Evolutionary conservation across 2,797 vertebrate genomes (phyloP).

Genomic region (Premnoplex brunnescens): DNA sequence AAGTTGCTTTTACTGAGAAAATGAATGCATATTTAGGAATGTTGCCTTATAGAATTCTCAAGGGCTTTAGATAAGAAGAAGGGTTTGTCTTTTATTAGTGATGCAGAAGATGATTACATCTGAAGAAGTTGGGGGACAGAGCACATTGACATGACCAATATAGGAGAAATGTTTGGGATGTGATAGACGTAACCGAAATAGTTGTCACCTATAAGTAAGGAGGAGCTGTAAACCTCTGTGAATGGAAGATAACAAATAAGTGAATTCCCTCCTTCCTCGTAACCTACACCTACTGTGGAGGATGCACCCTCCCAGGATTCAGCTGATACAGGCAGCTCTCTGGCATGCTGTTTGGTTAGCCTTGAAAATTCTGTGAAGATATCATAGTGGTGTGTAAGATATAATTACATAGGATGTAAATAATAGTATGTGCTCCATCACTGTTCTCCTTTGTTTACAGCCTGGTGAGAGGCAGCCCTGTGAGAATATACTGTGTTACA

Average conservation of each 20-base stretch:
- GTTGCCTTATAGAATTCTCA: neutral
- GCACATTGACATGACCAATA: neutral
- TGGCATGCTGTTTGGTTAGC: neutral
- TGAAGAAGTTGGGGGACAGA: neutral
- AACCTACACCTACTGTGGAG: accelerated
- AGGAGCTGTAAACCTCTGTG: neutral
- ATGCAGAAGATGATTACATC: neutral
- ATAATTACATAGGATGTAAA: neutral
- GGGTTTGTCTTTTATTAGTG: neutral
- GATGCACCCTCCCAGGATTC: neutral
- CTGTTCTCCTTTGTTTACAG: neutral
- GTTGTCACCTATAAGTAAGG: neutral
- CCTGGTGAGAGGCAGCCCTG: neutral
- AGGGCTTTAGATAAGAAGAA: neutral
- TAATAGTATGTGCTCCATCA: neutral
- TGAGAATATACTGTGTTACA: neutral
- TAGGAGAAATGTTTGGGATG: neutral
- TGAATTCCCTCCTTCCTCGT: neutral
- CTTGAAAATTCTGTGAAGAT: neutral
- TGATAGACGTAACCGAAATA: neutral
- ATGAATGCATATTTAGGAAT: neutral
- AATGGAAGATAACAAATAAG: neutral
- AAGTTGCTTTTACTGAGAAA: neutral
- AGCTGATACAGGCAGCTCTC: neutral
- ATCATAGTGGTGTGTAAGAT: neutral